Evolutionary conservation across 1,140 invertebrate species (phyloP).

Genomic region (Colletes latitarsis): DNA sequence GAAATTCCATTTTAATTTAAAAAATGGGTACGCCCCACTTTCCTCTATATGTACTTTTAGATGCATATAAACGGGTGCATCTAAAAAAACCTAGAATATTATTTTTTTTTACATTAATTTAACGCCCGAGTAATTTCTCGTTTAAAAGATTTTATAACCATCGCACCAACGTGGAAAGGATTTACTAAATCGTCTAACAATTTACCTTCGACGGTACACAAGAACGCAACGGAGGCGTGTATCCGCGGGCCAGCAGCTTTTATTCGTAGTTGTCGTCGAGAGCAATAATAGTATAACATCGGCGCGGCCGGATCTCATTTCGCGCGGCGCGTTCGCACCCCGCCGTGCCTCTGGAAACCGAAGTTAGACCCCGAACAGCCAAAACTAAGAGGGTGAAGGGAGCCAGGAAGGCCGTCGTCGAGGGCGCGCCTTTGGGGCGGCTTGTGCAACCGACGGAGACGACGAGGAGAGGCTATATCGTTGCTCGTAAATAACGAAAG

Average conservation of each 20-base stretch:
- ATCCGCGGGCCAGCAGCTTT: constrained; percentile 9
- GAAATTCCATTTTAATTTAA: too few species aligned
- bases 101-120: too few species aligned
- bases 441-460: constrained; percentile 53
- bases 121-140: too few species aligned
- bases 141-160: too few species aligned
- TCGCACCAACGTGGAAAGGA: too few species aligned
- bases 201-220: not conserved
- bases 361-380: constrained; percentile 58
- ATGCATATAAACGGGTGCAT: too few species aligned
- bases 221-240: not conserved
- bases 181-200: not conserved
- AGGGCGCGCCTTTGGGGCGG: constrained; percentile 37
- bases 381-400: constrained; percentile 41
- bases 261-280: constrained; percentile 38
- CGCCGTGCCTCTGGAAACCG: constrained; percentile 39
- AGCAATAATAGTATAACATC: constrained; percentile 62
- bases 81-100: too few species aligned
- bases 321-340: constrained; percentile 36
- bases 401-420: not conserved
- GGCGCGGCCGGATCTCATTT: constrained; percentile 59
- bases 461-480: constrained; percentile 66
- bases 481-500: constrained; percentile 73
- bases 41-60: too few species aligned
- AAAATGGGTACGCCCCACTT: too few species aligned